These are phyloP conservation scores for Corythucha ciliata DNA, from an alignment of 2,888 invertebrate species.

Conservation along the genomic window DNA sequence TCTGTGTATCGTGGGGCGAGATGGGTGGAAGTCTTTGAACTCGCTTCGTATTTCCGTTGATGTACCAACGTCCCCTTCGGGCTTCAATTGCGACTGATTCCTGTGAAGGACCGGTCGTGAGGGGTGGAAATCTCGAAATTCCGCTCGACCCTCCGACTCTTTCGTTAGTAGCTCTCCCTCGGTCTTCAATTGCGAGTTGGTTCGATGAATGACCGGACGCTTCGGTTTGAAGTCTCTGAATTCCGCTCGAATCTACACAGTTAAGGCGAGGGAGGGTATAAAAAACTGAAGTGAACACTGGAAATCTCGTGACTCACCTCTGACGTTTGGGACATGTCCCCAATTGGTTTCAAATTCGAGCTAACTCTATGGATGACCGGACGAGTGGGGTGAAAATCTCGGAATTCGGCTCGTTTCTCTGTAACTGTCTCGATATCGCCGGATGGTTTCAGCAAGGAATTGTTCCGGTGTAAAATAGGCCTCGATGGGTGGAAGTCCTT, in stretches of 20 bases:
- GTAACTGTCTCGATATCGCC: conserved; percentile 27
- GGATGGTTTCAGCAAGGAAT: conserved; percentile 30
- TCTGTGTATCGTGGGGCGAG: conserved; percentile 26
- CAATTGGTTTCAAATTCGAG: conserved; percentile 30
- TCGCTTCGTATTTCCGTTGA: conserved; percentile 26
- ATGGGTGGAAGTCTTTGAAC: conserved; percentile 29
- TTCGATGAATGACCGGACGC: conserved; percentile 26
- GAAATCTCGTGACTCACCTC: conserved; percentile 14
- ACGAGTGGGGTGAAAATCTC: conserved; percentile 29
- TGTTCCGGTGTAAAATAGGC: conserved; percentile 27
- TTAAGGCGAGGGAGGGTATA: no score
- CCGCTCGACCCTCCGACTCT: conserved; percentile 25
- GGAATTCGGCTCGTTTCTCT: conserved; percentile 24
- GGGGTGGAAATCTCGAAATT: conserved; percentile 31
- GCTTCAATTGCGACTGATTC: conserved; percentile 23
- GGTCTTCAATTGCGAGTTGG: conserved; percentile 28
- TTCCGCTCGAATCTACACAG: conserved; percentile 20
- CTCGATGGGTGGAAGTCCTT: conserved; percentile 31
- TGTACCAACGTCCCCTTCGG: conserved; percentile 29
- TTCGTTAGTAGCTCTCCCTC: conserved; percentile 28
- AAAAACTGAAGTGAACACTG: no score
- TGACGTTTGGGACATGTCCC: conserved; percentile 29
- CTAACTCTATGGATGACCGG: conserved; percentile 24
- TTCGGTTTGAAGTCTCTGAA: conserved; percentile 26
- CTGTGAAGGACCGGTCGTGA: conserved; percentile 27